Percentiles rank a stretch among this genome's conserved stretches.
These are phyloP conservation scores for Cydia strobilella DNA, from an alignment of 1,140 invertebrate genomes.

Conservation along the genomic window DNA sequence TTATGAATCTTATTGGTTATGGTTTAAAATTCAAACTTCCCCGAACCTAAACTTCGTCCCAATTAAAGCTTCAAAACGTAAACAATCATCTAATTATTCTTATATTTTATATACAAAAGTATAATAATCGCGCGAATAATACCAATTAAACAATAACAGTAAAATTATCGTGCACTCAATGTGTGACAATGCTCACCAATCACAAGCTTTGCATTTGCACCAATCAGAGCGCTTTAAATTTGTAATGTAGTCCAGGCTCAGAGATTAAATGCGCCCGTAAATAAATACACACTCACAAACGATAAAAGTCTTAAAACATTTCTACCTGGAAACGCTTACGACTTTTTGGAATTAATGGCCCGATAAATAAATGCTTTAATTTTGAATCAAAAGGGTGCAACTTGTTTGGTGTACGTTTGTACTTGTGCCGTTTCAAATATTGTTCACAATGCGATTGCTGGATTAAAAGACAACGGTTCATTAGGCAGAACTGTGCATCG, in stretches of 20 bases:
- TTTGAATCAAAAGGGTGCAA: not conserved
- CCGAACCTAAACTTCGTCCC: too few relatives aligned
- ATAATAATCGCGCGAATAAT: not conserved
- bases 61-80: too few relatives aligned
- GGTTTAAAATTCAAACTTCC: too few relatives aligned
- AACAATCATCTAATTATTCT: too few relatives aligned
- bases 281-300: conserved; percentile 36
- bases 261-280: conserved; percentile 55
- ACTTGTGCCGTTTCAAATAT: not conserved
- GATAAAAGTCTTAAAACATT: not conserved
- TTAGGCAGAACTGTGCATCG: conserved; percentile 46
- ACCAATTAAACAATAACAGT: conserved; percentile 24
- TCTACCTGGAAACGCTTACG: not conserved
- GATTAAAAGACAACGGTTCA: conserved; percentile 53
- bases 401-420: not conserved
- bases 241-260: conserved; percentile 51
- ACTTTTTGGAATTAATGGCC: not conserved
- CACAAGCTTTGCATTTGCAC: conserved; percentile 48
- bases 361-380: conserved; percentile 1
- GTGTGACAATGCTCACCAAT: conserved; percentile 37
- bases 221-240: conserved; percentile 46
- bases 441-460: conserved; percentile 37
- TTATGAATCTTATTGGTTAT: too few relatives aligned
- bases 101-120: not conserved
- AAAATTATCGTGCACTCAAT: conserved; percentile 2